Evolutionary conservation across 2,888 invertebrate genomes (phyloP), one percentile per base, ranked within the genome.

Genomic region (Argyresthia albistria): DNA sequence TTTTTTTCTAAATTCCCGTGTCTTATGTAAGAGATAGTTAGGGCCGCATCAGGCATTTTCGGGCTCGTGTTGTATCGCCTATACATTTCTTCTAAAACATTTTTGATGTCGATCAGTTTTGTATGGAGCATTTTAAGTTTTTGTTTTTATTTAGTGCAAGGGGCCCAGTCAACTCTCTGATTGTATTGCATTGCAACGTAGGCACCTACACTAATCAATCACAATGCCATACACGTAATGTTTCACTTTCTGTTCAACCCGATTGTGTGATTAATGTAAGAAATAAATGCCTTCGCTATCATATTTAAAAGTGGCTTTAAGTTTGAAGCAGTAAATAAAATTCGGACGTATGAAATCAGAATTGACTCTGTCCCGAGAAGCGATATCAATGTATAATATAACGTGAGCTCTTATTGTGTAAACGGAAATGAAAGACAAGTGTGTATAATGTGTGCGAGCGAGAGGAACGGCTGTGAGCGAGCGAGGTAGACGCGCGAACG

Each of bases 101-200:
- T 61, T 60, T 62, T 66, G 61, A 73, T 70, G 75, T 78, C 76
- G 71, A 71, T 74, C 66, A 65, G 73, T 74, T 67, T 74, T 83
- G 78, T 81, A 75, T 79, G 80, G 71, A 67, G 68, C 71, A 69
- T 68, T 73, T 76, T 78, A 77, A 74, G 68, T 75, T 76, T 66
- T 65, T 67, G 75, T 76, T 73, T 75, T 76, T 65, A 65, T 67
- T 76, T 76, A 73, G 69, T 64, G 69, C 64, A 74, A 67, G 80
- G 84, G 84, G 75, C 65, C 66, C 70, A 63, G 75, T 83, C 84
- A 81, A 83, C 83, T 86, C 81, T 81, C 10, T 39, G n/a, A 11
- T 9, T 39, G 8, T 6, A 39, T 8, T 36, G 7, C 9, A n/a
- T 25, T 25, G 25, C 6, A 25, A 25, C 25, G 25, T 25, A 25